Percentiles rank a stretch among this genome's conserved stretches.
phyloP scores from a whole-genome alignment of 2,888 invertebrate genomes.

The Eupithecia subumbrata region DNA sequence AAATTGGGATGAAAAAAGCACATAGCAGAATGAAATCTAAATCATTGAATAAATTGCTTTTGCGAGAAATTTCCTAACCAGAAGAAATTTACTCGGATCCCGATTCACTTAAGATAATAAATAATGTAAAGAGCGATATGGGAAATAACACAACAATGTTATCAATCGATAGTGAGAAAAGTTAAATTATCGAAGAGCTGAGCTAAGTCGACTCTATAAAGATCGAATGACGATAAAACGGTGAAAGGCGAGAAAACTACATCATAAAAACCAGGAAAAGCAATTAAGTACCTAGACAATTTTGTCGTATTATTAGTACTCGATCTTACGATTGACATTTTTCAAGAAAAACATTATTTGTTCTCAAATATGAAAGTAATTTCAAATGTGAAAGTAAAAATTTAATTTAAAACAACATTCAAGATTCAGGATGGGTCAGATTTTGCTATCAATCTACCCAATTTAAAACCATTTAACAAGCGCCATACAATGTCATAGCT shows the following conservation, averaged over 20 bases:
- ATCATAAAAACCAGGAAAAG: conserved; percentile 23
- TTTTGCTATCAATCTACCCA: background rate
- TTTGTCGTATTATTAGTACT: background rate
- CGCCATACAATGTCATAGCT: conserved; percentile 4
- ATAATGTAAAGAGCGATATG: conserved; percentile 16
- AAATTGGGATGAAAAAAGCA: background rate
- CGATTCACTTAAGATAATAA: conserved; percentile 6
- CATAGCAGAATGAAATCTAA: background rate
- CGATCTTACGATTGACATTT: too few species aligned
- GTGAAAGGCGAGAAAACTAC: conserved; percentile 35
- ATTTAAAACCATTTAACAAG: background rate
- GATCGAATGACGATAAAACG: conserved; percentile 25
- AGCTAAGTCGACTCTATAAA: conserved; percentile 12
- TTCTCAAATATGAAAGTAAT: too few species aligned
- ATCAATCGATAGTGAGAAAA: conserved; percentile 29
- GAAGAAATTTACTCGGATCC: conserved; percentile 5
- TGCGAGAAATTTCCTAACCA: background rate
- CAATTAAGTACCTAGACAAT: conserved; percentile 13
- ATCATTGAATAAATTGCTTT: background rate
- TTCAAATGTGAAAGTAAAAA: background rate
- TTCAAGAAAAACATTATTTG: background rate
- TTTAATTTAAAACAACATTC: background rate
- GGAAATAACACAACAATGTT: conserved; percentile 29
- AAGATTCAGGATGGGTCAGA: background rate
- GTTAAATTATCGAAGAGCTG: conserved; percentile 21